Base-by-base conservation (phyloP, 1,140 invertebrate species). In the Cardiocondyla obscurior region DNA sequence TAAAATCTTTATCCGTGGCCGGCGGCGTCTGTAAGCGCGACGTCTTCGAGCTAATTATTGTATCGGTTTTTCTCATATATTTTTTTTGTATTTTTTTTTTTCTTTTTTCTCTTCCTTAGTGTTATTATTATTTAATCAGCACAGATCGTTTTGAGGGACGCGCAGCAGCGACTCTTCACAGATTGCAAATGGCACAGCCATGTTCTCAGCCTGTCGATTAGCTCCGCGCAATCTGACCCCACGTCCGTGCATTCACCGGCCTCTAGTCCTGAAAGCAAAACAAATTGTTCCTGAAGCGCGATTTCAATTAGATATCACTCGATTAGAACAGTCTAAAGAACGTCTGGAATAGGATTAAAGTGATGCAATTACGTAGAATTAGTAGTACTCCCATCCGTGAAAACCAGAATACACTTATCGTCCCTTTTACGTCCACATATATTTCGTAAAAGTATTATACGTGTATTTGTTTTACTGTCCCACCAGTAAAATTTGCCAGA, bases 181-280 rank as follows among this genome's bases (percentile, higher is more conserved):
- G 93, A 93, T 94, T 93, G 92, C 88, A 94, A 87, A 94, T 94
- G 94, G 92, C 94, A 94, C 93, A 94, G 92, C 94, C 94, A 94
- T 90, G 91, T 92, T 91, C 92, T 93, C 91, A 94, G 93, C 93
- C 93, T 94, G 90, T 92, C 90, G 83, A 94, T 94, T 92, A 93
- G 89, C 90, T 94, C 93, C 86, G 93, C 93, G 92, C 94, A 94
- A 92, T 94, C 93, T 91, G 93, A 90, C 65, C 91, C 93, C 64
- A 90, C 86, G 73, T 94, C 93, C 83, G 81, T 90, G 89, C 93
- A 94, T 88, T 94, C 93, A 93, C 89, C 93, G 92, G 72, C 93
- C 92, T 89, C 92, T 93, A 88, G 90, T 94, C 73, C 92, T 93
- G 79, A 33, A 85, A 83, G 19, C 28, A 77, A 14, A 73, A 28